Evolutionary conservation across 2,797 vertebrate genomes (phyloP).

Genomic region (Amphiprion clarkii): DNA sequence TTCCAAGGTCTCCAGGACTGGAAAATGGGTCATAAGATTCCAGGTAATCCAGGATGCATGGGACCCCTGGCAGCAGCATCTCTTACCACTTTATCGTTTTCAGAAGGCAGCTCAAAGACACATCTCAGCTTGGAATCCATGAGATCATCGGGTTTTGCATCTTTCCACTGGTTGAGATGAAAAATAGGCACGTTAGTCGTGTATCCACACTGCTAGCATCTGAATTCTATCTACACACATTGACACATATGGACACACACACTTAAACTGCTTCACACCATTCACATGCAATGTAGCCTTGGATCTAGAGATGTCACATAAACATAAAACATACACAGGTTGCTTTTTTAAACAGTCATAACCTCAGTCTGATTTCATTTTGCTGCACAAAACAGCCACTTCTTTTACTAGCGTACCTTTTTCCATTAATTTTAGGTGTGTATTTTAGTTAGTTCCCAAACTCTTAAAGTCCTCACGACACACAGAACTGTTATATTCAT

Average conservation of each 20-base stretch:
- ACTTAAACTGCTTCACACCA: constrained; percentile 5
- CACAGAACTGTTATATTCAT: background rate
- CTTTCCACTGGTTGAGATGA: constrained; percentile 94
- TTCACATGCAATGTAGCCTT: constrained; percentile 32
- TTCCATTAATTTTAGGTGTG: background rate
- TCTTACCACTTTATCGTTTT: constrained; percentile 99
- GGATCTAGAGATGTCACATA: background rate
- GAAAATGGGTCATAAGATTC: no score
- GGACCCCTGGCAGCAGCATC: constrained; percentile 7
- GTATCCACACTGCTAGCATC: constrained; percentile 69
- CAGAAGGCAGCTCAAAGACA: constrained; percentile 97
- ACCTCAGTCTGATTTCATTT: background rate
- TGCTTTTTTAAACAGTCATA: background rate
- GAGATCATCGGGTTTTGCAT: constrained; percentile 97
- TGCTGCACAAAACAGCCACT: no score
- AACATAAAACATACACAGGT: background rate
- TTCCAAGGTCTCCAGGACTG: no score
- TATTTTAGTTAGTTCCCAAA: constrained; percentile 1
- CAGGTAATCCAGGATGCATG: no score
- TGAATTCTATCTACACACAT: constrained; percentile 49
- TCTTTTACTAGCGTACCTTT: background rate
- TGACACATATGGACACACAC: constrained; percentile 12
- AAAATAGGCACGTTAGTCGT: constrained; percentile 72
- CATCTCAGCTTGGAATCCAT: constrained; percentile 99
- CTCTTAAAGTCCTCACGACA: background rate